Base-by-base conservation (phyloP, 2,797 vertebrate species). In the Notoglanidium macrostoma region DNA sequence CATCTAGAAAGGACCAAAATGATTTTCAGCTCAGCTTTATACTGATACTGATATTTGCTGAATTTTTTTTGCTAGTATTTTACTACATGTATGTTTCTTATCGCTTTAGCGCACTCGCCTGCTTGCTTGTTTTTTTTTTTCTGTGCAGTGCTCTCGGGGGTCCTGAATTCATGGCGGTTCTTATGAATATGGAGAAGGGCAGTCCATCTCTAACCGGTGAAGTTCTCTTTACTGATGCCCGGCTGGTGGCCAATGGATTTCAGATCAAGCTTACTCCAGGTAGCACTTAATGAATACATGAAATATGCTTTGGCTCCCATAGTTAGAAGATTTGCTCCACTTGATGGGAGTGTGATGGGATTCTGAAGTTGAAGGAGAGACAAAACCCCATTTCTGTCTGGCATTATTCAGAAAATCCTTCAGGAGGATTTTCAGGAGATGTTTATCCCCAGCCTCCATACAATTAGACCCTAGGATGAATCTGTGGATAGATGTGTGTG, bases 201-300 rank as follows among this genome's bases (percentile, higher is more conserved):
- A 92, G 81, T 59, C 93, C 94, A 1, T 93, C 92, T 88, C 93
- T 93, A 11, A 93, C 80, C 14, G 96, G 96, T 89, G 92, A 91
- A 29, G 32, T 61, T 91, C 92, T 95, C 92, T 95, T 98, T 83
- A 96, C 96, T 11, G 98, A 99, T 93, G 93, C 94, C 80, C 96
- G 98, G 90, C 96, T 99, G 32, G 93, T 96, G 89, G 96, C 97
- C 87, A 99, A 98, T 85, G 98, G 98, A 21, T 99, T 99, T 94
- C 94, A 95, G 91, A 96, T 99, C 95, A 96, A 93, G 94, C 87
- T 97, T 73, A 93, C 90, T 90, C 95, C 97, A 97, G 98, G 98
- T 99, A 96, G 86, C 89, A 7, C 29, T 26, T 59, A 21, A 68
- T 32, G 14, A 65, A 65, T 65, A 5, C 3, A 63, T 63, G 7